These are phyloP conservation scores for Pterocles orientalis DNA, from an alignment of 2,113 vertebrate genomes.

Conservation along the genomic window DNA sequence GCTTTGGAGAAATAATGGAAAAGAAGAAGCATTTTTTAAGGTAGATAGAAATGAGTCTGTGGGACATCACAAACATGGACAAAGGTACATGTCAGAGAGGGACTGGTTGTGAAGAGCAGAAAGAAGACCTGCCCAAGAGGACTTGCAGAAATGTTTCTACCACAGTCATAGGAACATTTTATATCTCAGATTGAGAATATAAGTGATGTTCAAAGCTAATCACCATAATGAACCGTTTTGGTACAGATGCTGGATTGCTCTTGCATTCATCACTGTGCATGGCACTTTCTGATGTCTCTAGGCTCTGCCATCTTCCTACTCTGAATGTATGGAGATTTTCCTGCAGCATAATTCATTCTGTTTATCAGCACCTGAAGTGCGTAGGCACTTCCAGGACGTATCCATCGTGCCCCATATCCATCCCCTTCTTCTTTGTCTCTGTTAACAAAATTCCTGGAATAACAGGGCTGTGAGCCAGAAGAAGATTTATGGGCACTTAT, in stretches of 20 bases:
- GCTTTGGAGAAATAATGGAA: background rate
- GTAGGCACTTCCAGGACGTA: background rate
- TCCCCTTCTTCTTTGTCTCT: background rate
- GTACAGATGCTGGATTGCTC: background rate
- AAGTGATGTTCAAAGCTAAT: background rate
- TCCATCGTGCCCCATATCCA: background rate
- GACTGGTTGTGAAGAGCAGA: background rate
- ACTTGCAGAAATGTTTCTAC: background rate
- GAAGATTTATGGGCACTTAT: constrained; percentile 18
- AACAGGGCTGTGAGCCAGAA: background rate
- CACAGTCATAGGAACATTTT: background rate
- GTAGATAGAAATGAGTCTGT: background rate
- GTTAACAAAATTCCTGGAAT: constrained; percentile 32
- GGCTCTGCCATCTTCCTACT: background rate
- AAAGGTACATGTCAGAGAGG: background rate
- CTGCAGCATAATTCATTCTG: constrained; percentile 17
- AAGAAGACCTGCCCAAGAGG: background rate
- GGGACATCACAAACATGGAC: background rate
- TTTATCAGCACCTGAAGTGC: constrained; percentile 18
- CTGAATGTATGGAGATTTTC: background rate
- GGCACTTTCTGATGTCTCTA: background rate
- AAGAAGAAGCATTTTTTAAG: background rate
- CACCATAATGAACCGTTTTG: background rate
- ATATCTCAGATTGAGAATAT: background rate
- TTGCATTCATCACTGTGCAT: background rate